Base-by-base conservation (phyloP, 2,888 invertebrate species). In the Lucinisca nassula region DNA sequence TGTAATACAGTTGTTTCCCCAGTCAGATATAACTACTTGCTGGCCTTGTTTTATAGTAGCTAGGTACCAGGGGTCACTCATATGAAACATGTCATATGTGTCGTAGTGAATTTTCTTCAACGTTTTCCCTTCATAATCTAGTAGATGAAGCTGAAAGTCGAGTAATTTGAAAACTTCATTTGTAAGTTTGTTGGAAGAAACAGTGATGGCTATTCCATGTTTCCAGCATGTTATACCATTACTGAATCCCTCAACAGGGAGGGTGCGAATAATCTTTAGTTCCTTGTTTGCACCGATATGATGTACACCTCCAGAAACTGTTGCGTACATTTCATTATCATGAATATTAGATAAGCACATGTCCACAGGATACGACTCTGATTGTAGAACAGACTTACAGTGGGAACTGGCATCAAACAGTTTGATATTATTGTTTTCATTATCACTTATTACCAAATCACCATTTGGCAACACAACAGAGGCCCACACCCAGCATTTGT, bases 381-480 rank as follows among this genome's bases (percentile, higher is more conserved):
- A 67, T 1, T 35, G 6, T 67, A 67, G 35, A 35, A 67, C 35
- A 24, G 67, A 67, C 35, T 67, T 67, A 67, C 67, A 67, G 30
- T 35, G 67, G 21, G 67, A 67, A 35, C 67, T 67, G 1, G 67
- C 8, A 67, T 35, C 67, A 67, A 67, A 67, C 17, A 67, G 67
- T 67, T 67, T 67, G 67, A 67, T 67, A 35, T 67, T 67, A 17
- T 67, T 67, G 35, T 67, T 67, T 67, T 67, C 67, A 67, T 67
- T 67, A 35, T 67, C 67, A 35, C 67, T 35, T 12, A 67, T 3
- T 14, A 67, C 67, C 21, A 67, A 35, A 30, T 67, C 67, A 35
- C 67, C 67, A 67, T 67, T 67, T 3, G 67, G 67, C 12, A 67
- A 24, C 14, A 67, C 67, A 10, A 67, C 30, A 3, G 67, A 67